Evolutionary conservation across 2,888 invertebrate genomes (phyloP).

Genomic region (Trilocha varians): DNA sequence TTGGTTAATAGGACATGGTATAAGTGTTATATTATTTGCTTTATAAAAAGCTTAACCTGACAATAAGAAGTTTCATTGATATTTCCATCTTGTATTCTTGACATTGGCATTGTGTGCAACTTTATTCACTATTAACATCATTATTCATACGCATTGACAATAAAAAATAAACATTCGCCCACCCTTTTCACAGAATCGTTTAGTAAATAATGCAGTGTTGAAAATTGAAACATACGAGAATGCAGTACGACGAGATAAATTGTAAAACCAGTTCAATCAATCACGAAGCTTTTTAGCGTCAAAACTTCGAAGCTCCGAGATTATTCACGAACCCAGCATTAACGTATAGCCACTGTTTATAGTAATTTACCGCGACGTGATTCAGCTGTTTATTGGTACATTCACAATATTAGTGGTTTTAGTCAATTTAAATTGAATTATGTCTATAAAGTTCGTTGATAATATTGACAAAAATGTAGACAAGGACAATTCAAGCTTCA

Average conservation of each 20-base stretch:
- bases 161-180: background rate
- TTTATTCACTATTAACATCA: no score
- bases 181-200: background rate
- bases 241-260: constrained; percentile 3
- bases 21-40: no score
- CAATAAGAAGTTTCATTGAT: no score
- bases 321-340: constrained; percentile 26
- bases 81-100: no score
- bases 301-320: constrained; percentile 35
- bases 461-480: no score
- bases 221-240: constrained; percentile 1
- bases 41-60: no score
- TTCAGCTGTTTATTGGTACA: background rate
- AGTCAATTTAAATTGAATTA: background rate
- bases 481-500: no score
- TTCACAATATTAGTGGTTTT: background rate
- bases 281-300: constrained; percentile 40
- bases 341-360: background rate
- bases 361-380: background rate
- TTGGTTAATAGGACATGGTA: no score
- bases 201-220: background rate
- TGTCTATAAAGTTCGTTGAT: background rate
- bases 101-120: no score
- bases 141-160: no score
- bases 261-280: constrained; percentile 33